Base-by-base conservation (phyloP, 2,888 invertebrate genomes). In the Leptodirus hochenwartii region DNA sequence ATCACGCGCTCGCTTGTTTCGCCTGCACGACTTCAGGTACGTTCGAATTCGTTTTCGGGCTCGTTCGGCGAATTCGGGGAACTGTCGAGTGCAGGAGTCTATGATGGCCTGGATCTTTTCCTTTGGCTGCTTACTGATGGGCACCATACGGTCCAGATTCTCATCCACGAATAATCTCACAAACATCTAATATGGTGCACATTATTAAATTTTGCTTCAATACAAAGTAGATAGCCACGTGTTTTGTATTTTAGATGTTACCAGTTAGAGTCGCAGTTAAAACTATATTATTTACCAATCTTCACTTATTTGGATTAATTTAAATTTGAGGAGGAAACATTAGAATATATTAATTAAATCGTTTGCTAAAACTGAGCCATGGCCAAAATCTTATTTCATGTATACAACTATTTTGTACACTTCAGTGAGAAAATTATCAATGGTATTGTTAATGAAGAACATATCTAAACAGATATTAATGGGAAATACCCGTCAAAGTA, bases 51-150 rank as follows among this genome's bases (percentile, higher is more conserved):
- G 65, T 59, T 93, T 93, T 41, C 93, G 69, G 34, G 93, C 88
- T 34, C 93, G 69, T 52, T 91, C 90, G 34, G 88, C 87, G 49
- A 91, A 91, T 59, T 93, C 93, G 34, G 93, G 91, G 52, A 93
- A 93, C 61, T 93, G 93, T 43, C 93, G 66, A 37, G 90, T 85
- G 60, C 93, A 93, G 12, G 91, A 91, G 54, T 93, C 93, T 39
- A 93, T 87, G 51, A 93, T 93, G 12, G 91, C 93, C 51, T 93
- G 91, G 42, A 93, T 88, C 62, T 93, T 93, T 54, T 93, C 93
- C 53, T 93, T 93, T 5, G 93, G 93, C 58, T 93, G 93, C 52
- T 93, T 90, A 30, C 91, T 91, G 48, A 93, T 93, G 33, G 93
- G 93, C 33, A 93, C 88, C 65, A 88, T 88, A 49, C 93, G 71